A percentile compares a stretch with the other conserved stretches of the same genome.
These are phyloP conservation scores for Nemopilema nomurai DNA, from an alignment of 30 jellyfish, hydroid and myxozoan genomes.

Conservation along the genomic window DNA sequence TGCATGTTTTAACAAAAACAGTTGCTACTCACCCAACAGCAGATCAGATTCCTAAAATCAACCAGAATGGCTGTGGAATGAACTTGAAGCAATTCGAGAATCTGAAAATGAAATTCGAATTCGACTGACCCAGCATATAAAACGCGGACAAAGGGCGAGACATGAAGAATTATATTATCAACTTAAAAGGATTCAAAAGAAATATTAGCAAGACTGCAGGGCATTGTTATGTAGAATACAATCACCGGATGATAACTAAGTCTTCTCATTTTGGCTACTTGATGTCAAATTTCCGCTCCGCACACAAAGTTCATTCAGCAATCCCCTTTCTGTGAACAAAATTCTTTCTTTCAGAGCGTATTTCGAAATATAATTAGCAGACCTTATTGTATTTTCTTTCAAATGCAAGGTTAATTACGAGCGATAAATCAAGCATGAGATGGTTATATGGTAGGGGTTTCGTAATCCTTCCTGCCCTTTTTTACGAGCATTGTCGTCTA, in stretches of 20 bases:
- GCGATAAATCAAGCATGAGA: neutral
- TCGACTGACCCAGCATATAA: neutral
- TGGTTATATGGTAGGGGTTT: neutral
- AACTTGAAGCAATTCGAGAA: neutral
- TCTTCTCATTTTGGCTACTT: neutral
- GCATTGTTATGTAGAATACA: neutral
- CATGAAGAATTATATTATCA: neutral
- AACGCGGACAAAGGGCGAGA: neutral
- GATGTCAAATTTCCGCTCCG: neutral
- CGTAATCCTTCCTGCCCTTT: neutral
- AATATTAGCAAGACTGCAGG: neutral
- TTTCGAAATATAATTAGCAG: no score
- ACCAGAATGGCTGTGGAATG: no score
- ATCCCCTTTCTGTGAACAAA: neutral
- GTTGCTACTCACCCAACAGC: no score
- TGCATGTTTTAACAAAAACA: no score
- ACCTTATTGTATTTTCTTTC: neutral
- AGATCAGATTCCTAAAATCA: no score
- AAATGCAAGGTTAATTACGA: neutral
- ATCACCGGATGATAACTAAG: neutral
- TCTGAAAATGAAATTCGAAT: no score
- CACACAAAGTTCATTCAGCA: neutral
- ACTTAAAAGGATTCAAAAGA: neutral
- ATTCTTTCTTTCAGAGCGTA: neutral
- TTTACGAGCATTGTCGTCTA: neutral